Base-by-base conservation (phyloP, 2,113 vertebrate species). In the Cervus canadensis region DNA sequence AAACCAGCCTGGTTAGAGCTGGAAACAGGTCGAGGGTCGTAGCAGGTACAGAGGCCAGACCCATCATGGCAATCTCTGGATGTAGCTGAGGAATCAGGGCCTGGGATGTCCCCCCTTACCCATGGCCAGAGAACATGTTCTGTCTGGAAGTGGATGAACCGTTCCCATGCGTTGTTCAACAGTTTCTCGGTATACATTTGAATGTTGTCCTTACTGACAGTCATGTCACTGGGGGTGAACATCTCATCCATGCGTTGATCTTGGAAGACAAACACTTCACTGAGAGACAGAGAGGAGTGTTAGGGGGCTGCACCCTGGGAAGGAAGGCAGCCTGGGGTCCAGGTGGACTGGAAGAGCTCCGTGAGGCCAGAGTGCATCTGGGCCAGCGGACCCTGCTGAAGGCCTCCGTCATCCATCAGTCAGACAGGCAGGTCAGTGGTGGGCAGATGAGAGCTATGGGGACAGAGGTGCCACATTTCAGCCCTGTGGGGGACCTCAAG, bases 211-310 rank as follows among this genome's bases (percentile, higher is more conserved):
- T 98, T 98, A 33, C 98, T 99, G 62, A 99, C 99, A 2, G 99
- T 99, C 8, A 99, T 98, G 96, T 99, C 99, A 99, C 89, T 99
- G 98, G 67, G 99, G 99, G 96, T 99, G 36, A 13, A 99, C 84
- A 99, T 5, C 14, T 99, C 99, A 85, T 99, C 98, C 98, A 98
- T 98, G 19, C 99, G 99, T 3, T 99, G 99, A 71, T 99, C 98
- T 0, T 99, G 99, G 97, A 99, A 99, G 92, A 99, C 99, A 98
- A 99, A 99, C 19, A 99, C 99, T 76, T 99, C 99, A 43, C 99
- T 76, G 71, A 99, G 98, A 45, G 5, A 67, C 30, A 52, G 17
- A 57, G 14, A 15, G 13, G 40, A 33, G 7, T 59, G 36, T 94
- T 43, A 33, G 33, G 1, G 23, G 76, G 45, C 6, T 14, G 6